phyloP scores from a whole-genome alignment of 2,888 invertebrate species.

The Octonoba sinensis region DNA sequence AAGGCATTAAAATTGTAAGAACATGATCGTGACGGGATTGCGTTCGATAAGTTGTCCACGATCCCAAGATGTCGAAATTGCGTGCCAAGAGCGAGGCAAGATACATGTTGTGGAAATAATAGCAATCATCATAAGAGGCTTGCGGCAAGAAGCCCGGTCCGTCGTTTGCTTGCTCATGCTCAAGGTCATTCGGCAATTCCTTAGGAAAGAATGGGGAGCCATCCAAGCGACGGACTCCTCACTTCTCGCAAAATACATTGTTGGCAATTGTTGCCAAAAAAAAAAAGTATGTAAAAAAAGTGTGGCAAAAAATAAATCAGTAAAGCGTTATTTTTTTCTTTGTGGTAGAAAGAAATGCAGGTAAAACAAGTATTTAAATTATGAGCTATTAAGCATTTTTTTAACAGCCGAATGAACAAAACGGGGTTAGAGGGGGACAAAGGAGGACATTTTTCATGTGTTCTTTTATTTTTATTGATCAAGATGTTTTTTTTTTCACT shows the following conservation, averaged over 20 bases:
- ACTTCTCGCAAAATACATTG: conserved; percentile 33
- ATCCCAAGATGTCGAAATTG: conserved; percentile 20
- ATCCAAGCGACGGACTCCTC: conserved; percentile 7
- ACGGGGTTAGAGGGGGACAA: no score
- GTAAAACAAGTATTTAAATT: no score
- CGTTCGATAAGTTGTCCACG: conserved; percentile 16
- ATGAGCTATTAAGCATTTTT: no score
- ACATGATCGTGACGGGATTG: background rate
- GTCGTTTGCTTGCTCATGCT: conserved; percentile 12
- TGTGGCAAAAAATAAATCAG: no score
- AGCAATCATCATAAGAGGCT: conserved; percentile 16
- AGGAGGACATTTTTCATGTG: no score
- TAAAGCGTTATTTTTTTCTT: no score
- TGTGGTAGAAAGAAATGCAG: no score
- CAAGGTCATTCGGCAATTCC: conserved; percentile 39
- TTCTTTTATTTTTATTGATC: no score
- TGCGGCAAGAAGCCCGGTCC: conserved; percentile 22
- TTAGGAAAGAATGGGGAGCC: conserved; percentile 12
- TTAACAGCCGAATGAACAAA: no score
- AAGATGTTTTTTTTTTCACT: no score
- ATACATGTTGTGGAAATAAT: conserved; percentile 40
- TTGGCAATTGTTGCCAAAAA: conserved; percentile 11
- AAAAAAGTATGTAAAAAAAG: conserved; percentile 12
- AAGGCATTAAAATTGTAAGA: conserved; percentile 7
- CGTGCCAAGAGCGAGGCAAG: conserved; percentile 18